These are phyloP conservation scores for Hermatobates lingyangjiaoensis DNA, from an alignment of 1,140 invertebrate species.

Conservation along the genomic window DNA sequence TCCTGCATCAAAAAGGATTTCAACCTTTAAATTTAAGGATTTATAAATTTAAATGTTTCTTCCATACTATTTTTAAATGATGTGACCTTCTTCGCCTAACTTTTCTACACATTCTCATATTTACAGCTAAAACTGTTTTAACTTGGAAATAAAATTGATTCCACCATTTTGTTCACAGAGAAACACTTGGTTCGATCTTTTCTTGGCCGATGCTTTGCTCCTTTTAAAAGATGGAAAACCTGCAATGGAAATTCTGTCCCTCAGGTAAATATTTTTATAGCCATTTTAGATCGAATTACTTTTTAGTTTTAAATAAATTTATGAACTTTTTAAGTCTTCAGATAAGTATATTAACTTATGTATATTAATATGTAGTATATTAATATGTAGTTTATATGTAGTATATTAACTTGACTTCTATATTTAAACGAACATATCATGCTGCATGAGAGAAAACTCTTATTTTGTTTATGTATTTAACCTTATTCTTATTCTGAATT, in stretches of 20 bases:
- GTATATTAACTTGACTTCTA: neutral
- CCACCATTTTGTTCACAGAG: no score
- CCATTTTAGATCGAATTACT: neutral
- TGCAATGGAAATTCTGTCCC: constrained; percentile 34
- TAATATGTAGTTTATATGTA: neutral
- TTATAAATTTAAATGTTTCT: no score
- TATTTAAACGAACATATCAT: neutral
- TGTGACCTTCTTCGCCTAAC: no score
- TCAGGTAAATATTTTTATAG: constrained; percentile 15
- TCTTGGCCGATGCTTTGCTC: constrained; percentile 38
- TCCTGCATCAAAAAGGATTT: no score
- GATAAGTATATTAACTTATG: neutral
- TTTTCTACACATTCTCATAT: no score
- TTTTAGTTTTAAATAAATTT: neutral
- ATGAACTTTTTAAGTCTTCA: neutral
- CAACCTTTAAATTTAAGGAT: no score
- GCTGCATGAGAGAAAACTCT: neutral
- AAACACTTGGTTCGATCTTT: constrained; percentile 41
- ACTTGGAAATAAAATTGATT: no score
- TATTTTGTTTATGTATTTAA: no score
- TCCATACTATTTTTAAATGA: no score
- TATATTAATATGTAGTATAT: neutral
- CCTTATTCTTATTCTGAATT: no score
- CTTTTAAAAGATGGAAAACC: constrained; percentile 35
- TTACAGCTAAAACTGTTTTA: no score